These are phyloP conservation scores for Holotrichia oblita DNA, from an alignment of 1,140 invertebrate species.

Conservation along the genomic window DNA sequence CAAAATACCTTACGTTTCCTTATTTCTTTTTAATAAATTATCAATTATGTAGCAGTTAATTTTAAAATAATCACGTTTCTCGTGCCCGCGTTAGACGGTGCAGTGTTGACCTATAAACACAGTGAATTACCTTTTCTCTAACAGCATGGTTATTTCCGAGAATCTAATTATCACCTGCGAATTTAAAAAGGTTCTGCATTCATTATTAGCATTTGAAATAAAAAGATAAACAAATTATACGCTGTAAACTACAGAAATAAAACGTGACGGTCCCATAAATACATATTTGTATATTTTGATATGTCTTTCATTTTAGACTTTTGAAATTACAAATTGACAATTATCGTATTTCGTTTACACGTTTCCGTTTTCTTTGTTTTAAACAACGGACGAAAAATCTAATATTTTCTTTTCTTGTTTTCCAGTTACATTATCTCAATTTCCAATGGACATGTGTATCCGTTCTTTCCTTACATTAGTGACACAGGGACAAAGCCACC, in stretches of 20 bases:
- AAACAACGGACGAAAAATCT: neutral
- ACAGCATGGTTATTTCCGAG: neutral
- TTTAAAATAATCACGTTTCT: neutral
- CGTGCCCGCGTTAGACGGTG: neutral
- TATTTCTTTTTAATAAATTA: neutral
- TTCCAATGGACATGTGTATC: slow-evolving; percentile 72
- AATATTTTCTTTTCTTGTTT: slow-evolving; percentile 22
- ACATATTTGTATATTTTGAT: too few relatives aligned
- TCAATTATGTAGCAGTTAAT: neutral
- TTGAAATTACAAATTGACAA: neutral
- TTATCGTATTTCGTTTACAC: neutral
- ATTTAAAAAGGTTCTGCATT: neutral
- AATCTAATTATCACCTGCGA: neutral
- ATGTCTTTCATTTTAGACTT: too few relatives aligned
- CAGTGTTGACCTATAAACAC: neutral
- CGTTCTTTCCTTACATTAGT: slow-evolving; percentile 81
- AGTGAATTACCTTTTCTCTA: neutral
- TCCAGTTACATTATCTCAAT: slow-evolving; percentile 65
- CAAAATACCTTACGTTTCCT: neutral
- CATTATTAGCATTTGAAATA: too few relatives aligned
- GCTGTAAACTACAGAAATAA: too few relatives aligned
- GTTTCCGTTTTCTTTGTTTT: neutral
- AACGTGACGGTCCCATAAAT: too few relatives aligned
- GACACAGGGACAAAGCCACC: slow-evolving; percentile 79
- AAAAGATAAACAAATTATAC: too few relatives aligned